These are phyloP conservation scores for Paramormyrops hopkinsi DNA, from an alignment of 2,797 vertebrate genomes.

Conservation along the genomic window DNA sequence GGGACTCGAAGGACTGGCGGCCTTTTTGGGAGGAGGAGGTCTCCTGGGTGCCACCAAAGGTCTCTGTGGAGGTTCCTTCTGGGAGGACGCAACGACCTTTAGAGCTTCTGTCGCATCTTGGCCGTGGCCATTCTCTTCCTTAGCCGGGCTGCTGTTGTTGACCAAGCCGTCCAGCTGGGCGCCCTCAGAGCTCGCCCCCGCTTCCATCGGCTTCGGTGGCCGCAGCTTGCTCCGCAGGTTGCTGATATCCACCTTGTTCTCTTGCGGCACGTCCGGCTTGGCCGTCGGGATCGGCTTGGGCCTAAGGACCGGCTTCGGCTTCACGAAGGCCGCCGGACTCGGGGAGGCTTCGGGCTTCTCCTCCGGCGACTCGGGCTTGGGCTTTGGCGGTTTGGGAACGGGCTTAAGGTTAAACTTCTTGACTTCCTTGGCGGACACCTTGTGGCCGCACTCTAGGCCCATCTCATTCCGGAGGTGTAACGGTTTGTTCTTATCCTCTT, in stretches of 20 bases:
- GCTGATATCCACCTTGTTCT: slow-evolving; percentile 84
- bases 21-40: slow-evolving; percentile 92
- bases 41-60: slow-evolving; percentile 76
- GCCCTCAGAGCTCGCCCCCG: slow-evolving; percentile 51
- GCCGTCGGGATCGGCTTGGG: slow-evolving; percentile 78
- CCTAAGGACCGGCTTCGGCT: slow-evolving; percentile 79
- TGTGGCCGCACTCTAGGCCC: slow-evolving; percentile 94
- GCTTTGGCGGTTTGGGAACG: slow-evolving; percentile 74
- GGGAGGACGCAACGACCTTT: slow-evolving; percentile 54
- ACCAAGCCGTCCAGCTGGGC: slow-evolving; percentile 44
- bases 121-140: slow-evolving; percentile 58
- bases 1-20: slow-evolving; percentile 50
- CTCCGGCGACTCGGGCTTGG: slow-evolving; percentile 58
- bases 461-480: slow-evolving; percentile 88
- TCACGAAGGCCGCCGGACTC: slow-evolving; percentile 60
- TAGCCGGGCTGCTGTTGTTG: slow-evolving; percentile 43
- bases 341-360: slow-evolving; percentile 64
- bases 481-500: slow-evolving; percentile 84
- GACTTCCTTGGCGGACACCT: slow-evolving; percentile 86
- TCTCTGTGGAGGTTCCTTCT: slow-evolving; percentile 72
- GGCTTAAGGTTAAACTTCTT: slow-evolving; percentile 92
- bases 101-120: slow-evolving; percentile 56
- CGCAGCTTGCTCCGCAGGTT: slow-evolving; percentile 89
- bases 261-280: slow-evolving; percentile 68
- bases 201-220: slow-evolving; percentile 75